Conservation (phyloP, 1,140 invertebrate genomes). For the Drosophila repletoides region DNA sequence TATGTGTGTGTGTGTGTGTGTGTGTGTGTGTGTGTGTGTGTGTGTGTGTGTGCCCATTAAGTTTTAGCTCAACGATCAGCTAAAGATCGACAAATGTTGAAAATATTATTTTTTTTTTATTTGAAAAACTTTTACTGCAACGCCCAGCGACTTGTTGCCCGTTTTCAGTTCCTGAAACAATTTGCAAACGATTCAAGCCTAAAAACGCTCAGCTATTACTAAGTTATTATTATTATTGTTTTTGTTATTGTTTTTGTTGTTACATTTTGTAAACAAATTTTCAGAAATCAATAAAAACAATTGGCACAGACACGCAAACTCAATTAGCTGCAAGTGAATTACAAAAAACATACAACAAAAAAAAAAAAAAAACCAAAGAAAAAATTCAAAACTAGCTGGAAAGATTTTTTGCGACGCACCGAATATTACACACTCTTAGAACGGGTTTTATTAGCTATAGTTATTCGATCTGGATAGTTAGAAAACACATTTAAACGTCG, state of each 20-base stretch:
- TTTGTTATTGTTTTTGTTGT: conserved; percentile 25
- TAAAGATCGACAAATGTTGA: conserved; percentile 32
- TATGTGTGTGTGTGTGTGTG: conserved; percentile 1
- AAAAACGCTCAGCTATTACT: conserved; percentile 51
- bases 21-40: conserved; percentile 1
- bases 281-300: conserved; percentile 69
- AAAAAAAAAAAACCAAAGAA: neutral
- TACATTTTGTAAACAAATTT: conserved; percentile 67
- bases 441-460: too few species aligned
- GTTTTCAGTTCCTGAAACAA: conserved; percentile 7
- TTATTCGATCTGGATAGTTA: too few species aligned
- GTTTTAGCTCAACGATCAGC: conserved; percentile 24
- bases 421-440: too few species aligned
- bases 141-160: conserved; percentile 15
- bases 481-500: too few species aligned
- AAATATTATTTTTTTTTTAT: too few species aligned
- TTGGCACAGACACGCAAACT: conserved; percentile 72
- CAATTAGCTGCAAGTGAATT: conserved; percentile 61
- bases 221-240: conserved; percentile 31
- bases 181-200: conserved; percentile 57
- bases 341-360: conserved; percentile 10
- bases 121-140: too few species aligned
- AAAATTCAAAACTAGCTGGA: neutral
- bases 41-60: conserved; percentile 23
- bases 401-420: too few species aligned